These are phyloP conservation scores for Elmis aenea DNA, from an alignment of 2,888 invertebrate species.

Conservation along the genomic window DNA sequence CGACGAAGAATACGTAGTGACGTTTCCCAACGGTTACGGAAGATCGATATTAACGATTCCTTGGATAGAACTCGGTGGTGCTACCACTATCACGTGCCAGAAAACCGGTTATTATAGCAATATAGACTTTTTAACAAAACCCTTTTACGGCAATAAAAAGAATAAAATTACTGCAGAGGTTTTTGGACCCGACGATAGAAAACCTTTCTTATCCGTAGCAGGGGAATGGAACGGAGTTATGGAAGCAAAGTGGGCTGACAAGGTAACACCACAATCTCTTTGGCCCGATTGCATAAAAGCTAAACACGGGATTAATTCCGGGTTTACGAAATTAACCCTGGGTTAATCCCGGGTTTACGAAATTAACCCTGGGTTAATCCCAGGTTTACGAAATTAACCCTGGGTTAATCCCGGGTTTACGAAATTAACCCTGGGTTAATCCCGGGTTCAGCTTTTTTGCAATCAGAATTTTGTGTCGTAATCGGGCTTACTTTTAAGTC, in stretches of 20 bases:
- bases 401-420: too few relatives aligned
- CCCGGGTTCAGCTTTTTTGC: too few relatives aligned
- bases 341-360: too few relatives aligned
- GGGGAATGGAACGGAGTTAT: conserved; percentile 98
- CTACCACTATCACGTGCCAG: conserved; percentile 81
- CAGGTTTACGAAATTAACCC: too few relatives aligned
- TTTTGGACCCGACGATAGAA: conserved; percentile 75
- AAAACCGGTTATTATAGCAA: conserved; percentile 91
- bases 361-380: too few relatives aligned
- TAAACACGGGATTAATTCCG: too few relatives aligned
- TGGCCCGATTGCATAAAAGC: too few relatives aligned
- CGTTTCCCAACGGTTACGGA: conserved; percentile 98
- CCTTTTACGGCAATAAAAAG: conserved; percentile 95
- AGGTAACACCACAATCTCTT: conserved; percentile 46
- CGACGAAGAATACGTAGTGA: conserved; percentile 91
- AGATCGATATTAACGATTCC: conserved; percentile 96
- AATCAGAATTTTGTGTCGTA: too few relatives aligned
- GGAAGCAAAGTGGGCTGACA: conserved; percentile 84
- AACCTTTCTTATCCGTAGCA: conserved; percentile 79
- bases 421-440: too few relatives aligned
- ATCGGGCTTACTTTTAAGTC: too few relatives aligned
- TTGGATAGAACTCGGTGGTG: conserved; percentile 98
- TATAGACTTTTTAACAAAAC: conserved; percentile 95
- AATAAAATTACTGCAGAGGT: conserved; percentile 84
- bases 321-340: too few relatives aligned